phyloP scores from a whole-genome alignment of 2,113 vertebrate genomes.

The Sturnus vulgaris region DNA sequence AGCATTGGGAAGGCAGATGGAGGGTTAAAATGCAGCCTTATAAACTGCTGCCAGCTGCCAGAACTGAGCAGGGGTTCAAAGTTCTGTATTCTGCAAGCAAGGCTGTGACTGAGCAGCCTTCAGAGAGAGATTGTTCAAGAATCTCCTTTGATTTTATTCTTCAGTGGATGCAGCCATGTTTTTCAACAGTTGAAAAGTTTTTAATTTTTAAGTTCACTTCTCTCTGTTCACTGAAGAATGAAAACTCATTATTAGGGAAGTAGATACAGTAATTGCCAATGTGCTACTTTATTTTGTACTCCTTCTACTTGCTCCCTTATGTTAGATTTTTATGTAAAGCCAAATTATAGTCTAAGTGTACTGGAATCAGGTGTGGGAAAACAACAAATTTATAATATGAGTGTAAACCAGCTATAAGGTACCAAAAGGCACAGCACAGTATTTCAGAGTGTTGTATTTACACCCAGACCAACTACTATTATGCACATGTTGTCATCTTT shows the following conservation, averaged over 20 bases:
- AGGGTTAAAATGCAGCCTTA: not conserved
- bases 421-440: not conserved
- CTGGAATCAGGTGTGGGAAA: not conserved
- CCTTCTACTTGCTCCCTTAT: not conserved
- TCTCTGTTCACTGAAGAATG: not conserved
- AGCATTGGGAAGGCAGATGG: not conserved
- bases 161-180: not conserved
- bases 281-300: not conserved
- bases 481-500: rapidly evolving
- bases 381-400: not conserved
- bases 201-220: not conserved
- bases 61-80: not conserved
- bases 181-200: not conserved
- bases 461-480: not conserved
- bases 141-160: not conserved
- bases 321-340: not conserved
- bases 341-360: not conserved
- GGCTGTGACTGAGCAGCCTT: not conserved
- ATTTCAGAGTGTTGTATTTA: not conserved
- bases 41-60: not conserved
- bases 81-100: not conserved
- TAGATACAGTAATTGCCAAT: not conserved
- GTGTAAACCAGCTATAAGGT: not conserved
- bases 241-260: not conserved
- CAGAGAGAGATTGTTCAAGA: not conserved